These are phyloP conservation scores for Aphyosemion australe DNA, from an alignment of 2,113 vertebrate species.

Conservation along the genomic window DNA sequence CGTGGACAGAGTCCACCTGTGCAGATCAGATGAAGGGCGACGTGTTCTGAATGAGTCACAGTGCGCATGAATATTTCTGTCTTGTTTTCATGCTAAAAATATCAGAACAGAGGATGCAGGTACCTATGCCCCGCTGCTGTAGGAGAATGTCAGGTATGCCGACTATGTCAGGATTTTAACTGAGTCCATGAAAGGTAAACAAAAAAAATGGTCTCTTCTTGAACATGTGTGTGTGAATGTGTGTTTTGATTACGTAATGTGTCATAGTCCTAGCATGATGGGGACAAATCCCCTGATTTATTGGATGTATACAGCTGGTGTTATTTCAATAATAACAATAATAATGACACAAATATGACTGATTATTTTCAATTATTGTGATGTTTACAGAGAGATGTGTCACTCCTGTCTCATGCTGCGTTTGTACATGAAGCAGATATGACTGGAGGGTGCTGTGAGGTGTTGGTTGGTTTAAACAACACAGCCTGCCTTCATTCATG, in stretches of 20 bases:
- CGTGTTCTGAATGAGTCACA: slow-evolving; percentile 66
- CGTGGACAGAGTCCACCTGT: slow-evolving; percentile 62
- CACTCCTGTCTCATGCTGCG: not conserved
- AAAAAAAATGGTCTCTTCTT: not conserved
- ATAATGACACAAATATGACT: not conserved
- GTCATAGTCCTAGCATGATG: slow-evolving; percentile 30
- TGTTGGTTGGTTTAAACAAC: slow-evolving; percentile 51
- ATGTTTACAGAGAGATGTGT: not conserved
- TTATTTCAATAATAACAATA: not conserved
- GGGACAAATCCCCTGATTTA: slow-evolving; percentile 66
- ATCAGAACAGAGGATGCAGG: not conserved
- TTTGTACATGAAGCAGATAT: slow-evolving; percentile 4
- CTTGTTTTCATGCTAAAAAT: slow-evolving; percentile 31
- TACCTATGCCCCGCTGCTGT: slow-evolving; percentile 26
- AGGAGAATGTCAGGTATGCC: slow-evolving; percentile 58
- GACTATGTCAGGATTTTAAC: slow-evolving; percentile 53
- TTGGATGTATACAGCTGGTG: slow-evolving; percentile 8
- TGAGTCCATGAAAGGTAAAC: slow-evolving; percentile 19
- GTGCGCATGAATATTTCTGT: slow-evolving; percentile 25
- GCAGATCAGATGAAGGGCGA: slow-evolving; percentile 48
- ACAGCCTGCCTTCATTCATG: slow-evolving; percentile 54
- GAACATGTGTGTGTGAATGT: not conserved
- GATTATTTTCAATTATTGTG: slow-evolving; percentile 5
- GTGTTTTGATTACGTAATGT: slow-evolving; percentile 52
- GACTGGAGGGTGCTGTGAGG: slow-evolving; percentile 3